A percentile compares a stretch with the other conserved stretches of the same genome.
These are phyloP conservation scores for Percopsis omiscomaycus DNA, from an alignment of 2,797 vertebrate species.

Conservation along the genomic window DNA sequence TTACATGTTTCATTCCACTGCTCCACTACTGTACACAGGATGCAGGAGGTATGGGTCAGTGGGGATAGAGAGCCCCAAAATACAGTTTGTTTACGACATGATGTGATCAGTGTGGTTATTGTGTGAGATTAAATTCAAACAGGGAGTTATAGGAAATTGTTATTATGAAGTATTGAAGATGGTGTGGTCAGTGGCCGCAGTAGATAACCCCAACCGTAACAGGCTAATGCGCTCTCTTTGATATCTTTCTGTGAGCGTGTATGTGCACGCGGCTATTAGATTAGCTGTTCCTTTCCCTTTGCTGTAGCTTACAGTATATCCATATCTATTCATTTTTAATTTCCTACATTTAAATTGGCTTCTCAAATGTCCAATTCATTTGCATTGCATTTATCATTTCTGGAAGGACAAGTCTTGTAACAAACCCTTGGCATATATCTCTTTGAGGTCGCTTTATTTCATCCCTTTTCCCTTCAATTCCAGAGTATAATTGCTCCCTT, in stretches of 20 bases:
- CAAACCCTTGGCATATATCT: slow-evolving; percentile 19
- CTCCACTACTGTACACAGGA: slow-evolving; percentile 31
- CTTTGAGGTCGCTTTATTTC: slow-evolving; percentile 16
- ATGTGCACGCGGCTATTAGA: not conserved
- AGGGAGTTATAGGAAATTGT: slow-evolving; percentile 9
- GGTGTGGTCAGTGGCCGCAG: slow-evolving; percentile 38
- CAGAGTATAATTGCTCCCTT: slow-evolving; percentile 32
- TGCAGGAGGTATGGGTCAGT: slow-evolving; percentile 27
- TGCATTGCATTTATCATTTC: not conserved
- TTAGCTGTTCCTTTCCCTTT: slow-evolving; percentile 4
- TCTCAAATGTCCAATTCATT: too few species aligned
- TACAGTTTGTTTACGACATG: not conserved
- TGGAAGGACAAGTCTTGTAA: slow-evolving; percentile 28
- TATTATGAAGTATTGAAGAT: slow-evolving; percentile 19
- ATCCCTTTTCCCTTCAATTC: slow-evolving; percentile 1
- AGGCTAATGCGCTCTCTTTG: slow-evolving; percentile 49
- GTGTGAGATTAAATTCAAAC: slow-evolving; percentile 12
- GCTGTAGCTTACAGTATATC: not conserved
- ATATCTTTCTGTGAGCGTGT: slow-evolving; percentile 26
- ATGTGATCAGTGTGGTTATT: slow-evolving; percentile 20
- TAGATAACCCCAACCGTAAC: slow-evolving; percentile 27
- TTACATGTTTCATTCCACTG: slow-evolving; percentile 44
- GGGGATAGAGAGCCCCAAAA: slow-evolving; percentile 21
- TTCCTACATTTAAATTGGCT: not conserved
- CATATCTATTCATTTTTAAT: not conserved